Conservation (phyloP, 2,888 invertebrate genomes). For the Exephanes ischioxanthus region DNA sequence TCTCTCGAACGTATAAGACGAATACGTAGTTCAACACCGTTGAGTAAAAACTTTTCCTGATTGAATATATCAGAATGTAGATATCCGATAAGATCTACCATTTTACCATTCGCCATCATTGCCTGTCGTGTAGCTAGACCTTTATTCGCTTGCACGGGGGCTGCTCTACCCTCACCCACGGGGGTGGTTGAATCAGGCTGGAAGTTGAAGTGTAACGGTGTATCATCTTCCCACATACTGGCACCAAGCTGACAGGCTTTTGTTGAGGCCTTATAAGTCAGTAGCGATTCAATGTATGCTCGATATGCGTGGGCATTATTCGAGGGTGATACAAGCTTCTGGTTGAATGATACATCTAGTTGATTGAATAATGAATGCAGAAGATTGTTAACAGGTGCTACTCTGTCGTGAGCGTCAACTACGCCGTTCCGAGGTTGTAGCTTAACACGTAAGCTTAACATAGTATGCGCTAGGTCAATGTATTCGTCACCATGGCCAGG, state of each 20-base stretch:
- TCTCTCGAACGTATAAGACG: not conserved
- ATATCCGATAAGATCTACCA: slow-evolving; percentile 66
- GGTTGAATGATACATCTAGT: not conserved
- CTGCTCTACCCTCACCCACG: too few relatives aligned
- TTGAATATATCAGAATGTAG: slow-evolving; percentile 46
- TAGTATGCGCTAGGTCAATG: too few relatives aligned
- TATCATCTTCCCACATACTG: not conserved
- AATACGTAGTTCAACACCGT: not conserved
- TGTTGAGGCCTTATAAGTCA: not conserved
- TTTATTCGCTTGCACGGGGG: not conserved
- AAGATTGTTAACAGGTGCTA: too few relatives aligned
- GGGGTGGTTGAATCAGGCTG: not conserved
- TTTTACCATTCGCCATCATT: not conserved
- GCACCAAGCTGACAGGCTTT: too few relatives aligned
- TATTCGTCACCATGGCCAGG: too few relatives aligned
- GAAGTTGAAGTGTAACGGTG: too few relatives aligned
- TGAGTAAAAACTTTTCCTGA: too few relatives aligned
- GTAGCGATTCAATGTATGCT: slow-evolving; percentile 7
- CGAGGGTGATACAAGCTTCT: slow-evolving; percentile 59
- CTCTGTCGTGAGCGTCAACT: too few relatives aligned
- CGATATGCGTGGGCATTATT: slow-evolving; percentile 62
- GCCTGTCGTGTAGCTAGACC: slow-evolving; percentile 27
- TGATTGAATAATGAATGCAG: too few relatives aligned
- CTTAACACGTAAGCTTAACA: too few relatives aligned
- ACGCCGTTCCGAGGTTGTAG: too few relatives aligned